Evolutionary conservation across 2,888 invertebrate species (phyloP).

Genomic region (Hirtodrosophila trivittata): DNA sequence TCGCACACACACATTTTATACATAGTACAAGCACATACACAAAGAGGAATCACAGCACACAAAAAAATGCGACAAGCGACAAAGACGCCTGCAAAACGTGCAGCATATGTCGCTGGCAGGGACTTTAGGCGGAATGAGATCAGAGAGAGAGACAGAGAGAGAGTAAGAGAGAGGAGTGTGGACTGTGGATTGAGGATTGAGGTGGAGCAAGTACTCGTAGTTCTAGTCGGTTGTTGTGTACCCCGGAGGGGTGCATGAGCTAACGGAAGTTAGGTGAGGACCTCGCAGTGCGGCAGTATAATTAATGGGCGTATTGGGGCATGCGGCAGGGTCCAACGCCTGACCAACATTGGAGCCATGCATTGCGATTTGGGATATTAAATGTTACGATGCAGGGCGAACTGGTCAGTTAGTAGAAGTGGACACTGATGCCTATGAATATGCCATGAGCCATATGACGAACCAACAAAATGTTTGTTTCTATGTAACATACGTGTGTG

Average conservation of each 20-base stretch:
- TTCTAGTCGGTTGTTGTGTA: too few species aligned
- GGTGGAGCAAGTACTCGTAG: too few species aligned
- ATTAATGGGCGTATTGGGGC: constrained; percentile 72
- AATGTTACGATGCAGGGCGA: constrained; percentile 60
- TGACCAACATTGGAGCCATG: constrained; percentile 22
- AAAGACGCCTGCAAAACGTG: constrained; percentile 58
- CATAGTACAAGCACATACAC: neutral
- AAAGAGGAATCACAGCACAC: constrained; percentile 53
- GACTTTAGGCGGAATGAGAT: neutral
- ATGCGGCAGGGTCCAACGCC: constrained; percentile 31
- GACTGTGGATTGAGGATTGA: neutral
- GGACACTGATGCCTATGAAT: constrained; percentile 53
- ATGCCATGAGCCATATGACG: constrained; percentile 56
- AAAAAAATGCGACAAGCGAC: constrained; percentile 47
- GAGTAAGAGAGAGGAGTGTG: neutral
- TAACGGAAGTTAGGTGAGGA: constrained; percentile 37
- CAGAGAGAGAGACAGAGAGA: neutral
- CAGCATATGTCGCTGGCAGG: constrained; percentile 57
- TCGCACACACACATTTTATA: constrained; percentile 9
- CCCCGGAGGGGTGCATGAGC: neutral
- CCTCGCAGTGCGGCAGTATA: constrained; percentile 71
- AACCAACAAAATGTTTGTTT: constrained; percentile 23
- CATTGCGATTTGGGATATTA: constrained; percentile 65
- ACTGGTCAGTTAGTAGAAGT: neutral
- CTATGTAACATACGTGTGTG: constrained; percentile 1